These are phyloP conservation scores for Ennomos erosarius DNA, from an alignment of 2,888 invertebrate species.

Conservation along the genomic window DNA sequence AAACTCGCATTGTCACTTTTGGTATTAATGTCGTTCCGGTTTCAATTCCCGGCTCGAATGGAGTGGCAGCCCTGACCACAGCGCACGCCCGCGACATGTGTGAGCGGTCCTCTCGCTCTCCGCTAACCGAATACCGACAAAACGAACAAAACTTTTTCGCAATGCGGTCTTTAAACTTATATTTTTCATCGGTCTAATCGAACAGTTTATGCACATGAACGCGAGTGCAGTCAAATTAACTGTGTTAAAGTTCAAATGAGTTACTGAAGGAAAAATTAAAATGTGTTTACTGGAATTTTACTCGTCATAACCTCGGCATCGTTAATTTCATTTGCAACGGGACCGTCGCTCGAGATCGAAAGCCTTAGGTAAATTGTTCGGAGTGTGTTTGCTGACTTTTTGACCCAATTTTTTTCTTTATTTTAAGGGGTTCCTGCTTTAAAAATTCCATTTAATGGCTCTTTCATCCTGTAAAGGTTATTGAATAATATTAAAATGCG, in stretches of 20 bases:
- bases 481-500: not conserved
- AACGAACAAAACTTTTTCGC: constrained; percentile 77
- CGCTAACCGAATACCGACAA: constrained; percentile 55
- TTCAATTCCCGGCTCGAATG: constrained; percentile 42
- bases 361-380: constrained; percentile 31
- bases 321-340: constrained; percentile 41
- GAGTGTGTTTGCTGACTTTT: constrained; percentile 28
- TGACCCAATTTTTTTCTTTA: constrained; percentile 19
- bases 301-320: constrained; percentile 24
- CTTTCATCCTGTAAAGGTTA: constrained; percentile 3
- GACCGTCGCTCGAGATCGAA: constrained; percentile 26
- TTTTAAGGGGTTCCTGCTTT: constrained; percentile 10
- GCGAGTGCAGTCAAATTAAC: constrained; percentile 32
- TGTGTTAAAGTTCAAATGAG: constrained; percentile 35
- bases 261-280: constrained; percentile 35
- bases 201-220: constrained; percentile 51
- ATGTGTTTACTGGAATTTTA: constrained; percentile 26
- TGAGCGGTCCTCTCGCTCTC: constrained; percentile 54
- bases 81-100: constrained; percentile 68
- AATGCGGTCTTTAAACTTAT: constrained; percentile 76
- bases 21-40: constrained; percentile 43
- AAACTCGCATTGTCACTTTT: constrained; percentile 44
- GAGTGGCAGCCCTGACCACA: constrained; percentile 43
- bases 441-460: constrained; percentile 14
- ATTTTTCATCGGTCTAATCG: constrained; percentile 61